Percentiles rank a stretch among this genome's conserved stretches.
Conservation (phyloP, 1,140 invertebrate species). For the Steinernema khuongi region DNA sequence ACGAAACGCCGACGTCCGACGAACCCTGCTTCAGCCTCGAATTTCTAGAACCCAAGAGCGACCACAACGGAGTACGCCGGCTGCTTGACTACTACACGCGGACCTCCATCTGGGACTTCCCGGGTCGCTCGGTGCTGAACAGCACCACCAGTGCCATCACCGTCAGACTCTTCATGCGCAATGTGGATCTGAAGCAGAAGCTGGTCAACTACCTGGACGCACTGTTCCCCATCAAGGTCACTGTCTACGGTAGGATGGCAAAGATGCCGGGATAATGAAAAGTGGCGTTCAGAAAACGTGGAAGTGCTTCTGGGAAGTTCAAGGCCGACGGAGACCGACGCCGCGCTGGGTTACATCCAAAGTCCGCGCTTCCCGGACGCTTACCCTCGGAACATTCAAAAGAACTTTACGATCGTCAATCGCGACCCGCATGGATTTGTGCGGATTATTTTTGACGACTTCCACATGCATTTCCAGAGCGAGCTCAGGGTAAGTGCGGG, state of each 20-base stretch:
- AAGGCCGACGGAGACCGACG: conserved; percentile 23
- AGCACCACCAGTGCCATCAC: conserved; percentile 30
- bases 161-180: conserved; percentile 33
- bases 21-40: conserved; percentile 39
- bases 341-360: conserved; percentile 39
- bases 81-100: conserved; percentile 21
- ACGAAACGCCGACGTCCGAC: conserved; percentile 25
- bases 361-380: conserved; percentile 39
- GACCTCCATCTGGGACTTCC: conserved; percentile 35
- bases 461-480: conserved; percentile 45
- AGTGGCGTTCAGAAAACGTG: background rate
- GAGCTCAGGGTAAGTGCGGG: conserved; percentile 35
- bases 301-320: background rate
- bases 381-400: conserved; percentile 34
- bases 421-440: conserved; percentile 38
- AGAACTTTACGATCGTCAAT: conserved; percentile 43
- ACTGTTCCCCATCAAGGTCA: conserved; percentile 34
- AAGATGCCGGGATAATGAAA: conserved; percentile 18
- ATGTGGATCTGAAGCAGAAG: conserved; percentile 35
- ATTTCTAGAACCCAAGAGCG: conserved; percentile 39
- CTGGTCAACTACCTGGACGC: conserved; percentile 34
- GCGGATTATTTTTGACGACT: conserved; percentile 42
- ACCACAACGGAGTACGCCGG: conserved; percentile 17
- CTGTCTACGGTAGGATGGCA: conserved; percentile 27
- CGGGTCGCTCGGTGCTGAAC: conserved; percentile 4